Percentiles rank a stretch among this genome's conserved stretches.
Evolutionary conservation across 2,888 invertebrate species (phyloP).

Genomic region (Chironomus tentans): DNA sequence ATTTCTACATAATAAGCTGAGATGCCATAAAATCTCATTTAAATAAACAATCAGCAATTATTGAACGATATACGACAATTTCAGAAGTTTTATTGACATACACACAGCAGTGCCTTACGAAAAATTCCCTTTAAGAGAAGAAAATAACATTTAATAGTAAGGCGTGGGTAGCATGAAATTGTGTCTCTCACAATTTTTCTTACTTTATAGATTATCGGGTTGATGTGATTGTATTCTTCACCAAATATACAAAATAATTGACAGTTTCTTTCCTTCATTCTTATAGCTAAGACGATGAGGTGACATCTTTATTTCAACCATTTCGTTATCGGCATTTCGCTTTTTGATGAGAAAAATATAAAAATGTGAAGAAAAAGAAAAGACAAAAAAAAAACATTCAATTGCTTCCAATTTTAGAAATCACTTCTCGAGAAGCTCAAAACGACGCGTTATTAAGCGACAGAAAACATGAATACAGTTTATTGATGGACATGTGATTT

Average conservation of each 20-base stretch:
- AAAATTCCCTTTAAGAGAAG: no score
- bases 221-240: not conserved
- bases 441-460: not conserved
- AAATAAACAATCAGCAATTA: not conserved
- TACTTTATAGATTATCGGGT: not conserved
- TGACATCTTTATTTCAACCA: slow-evolving; percentile 20
- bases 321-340: slow-evolving; percentile 13
- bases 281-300: slow-evolving; percentile 1
- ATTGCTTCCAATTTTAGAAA: slow-evolving; percentile 23
- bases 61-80: not conserved
- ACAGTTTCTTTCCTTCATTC: not conserved
- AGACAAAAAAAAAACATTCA: not conserved
- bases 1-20: not conserved
- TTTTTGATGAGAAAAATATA: not conserved
- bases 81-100: not conserved
- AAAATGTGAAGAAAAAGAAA: not conserved
- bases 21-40: no score
- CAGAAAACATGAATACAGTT: not conserved
- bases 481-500: slow-evolving; percentile 14
- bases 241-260: slow-evolving; percentile 8
- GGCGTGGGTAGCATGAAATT: slow-evolving; percentile 18
- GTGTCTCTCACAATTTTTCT: not conserved
- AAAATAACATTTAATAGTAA: not conserved
- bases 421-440: slow-evolving; percentile 9
- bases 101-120: not conserved